Conservation (phyloP, 2,113 vertebrate species). For the Synchiropus splendidus region DNA sequence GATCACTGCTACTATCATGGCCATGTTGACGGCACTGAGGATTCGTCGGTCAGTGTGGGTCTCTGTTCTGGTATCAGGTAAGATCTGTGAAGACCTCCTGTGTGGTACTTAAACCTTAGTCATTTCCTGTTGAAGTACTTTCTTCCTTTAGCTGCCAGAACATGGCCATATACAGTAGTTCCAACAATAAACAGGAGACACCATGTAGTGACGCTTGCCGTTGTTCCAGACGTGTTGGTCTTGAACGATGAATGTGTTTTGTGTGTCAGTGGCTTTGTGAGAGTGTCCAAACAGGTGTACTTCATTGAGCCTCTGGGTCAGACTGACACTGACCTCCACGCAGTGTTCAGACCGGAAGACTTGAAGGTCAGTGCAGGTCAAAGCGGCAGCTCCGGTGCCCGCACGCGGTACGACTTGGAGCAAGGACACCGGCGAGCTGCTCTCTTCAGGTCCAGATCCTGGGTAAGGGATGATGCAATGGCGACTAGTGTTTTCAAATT, state of each 20-base stretch:
- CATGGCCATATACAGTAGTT: too few species aligned
- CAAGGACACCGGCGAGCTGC: conserved; percentile 45
- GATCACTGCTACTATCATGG: conserved; percentile 89
- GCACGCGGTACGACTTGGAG: conserved; percentile 29
- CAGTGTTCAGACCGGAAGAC: conserved; percentile 68
- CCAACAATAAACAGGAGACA: too few species aligned
- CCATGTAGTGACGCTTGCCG: too few species aligned
- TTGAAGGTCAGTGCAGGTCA: conserved; percentile 33
- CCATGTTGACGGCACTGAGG: conserved; percentile 52
- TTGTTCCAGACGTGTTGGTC: too few species aligned
- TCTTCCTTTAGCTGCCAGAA: too few species aligned
- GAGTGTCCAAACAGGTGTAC: conserved; percentile 56
- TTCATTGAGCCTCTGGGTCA: conserved; percentile 76
- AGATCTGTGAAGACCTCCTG: conserved; percentile 1
- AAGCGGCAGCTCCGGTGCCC: conserved; percentile 32
- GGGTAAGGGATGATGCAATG: conserved; percentile 64
- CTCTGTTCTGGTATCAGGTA: conserved; percentile 77
- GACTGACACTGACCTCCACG: conserved; percentile 50
- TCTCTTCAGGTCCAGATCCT: conserved; percentile 60
- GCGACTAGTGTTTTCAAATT: too few species aligned
- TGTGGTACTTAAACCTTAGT: too few species aligned
- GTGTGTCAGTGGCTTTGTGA: conserved; percentile 72
- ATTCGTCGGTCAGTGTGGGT: conserved; percentile 75
- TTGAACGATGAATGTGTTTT: neutral
- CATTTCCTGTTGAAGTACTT: conserved; percentile 4